phyloP scores from a whole-genome alignment of 1,140 invertebrate genomes.

The Tetragnatha versicolor region DNA sequence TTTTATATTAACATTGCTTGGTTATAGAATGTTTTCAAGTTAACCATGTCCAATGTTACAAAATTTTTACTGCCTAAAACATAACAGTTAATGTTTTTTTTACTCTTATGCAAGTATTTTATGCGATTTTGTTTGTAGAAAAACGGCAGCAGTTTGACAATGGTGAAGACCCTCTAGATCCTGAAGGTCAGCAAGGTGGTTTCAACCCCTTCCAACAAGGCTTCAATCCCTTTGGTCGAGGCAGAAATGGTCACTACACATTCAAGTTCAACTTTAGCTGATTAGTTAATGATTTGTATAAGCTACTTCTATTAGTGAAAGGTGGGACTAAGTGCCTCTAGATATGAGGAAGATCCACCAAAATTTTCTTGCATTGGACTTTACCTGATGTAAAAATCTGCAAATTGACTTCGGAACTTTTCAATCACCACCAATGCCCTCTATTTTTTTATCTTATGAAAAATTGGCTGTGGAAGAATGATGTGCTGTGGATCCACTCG shows the following conservation, averaged over 20 bases:
- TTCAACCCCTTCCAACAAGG: conserved; percentile 78
- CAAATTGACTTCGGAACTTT: too few relatives aligned
- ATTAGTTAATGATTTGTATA: conserved; percentile 36
- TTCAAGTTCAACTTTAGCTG: conserved; percentile 58
- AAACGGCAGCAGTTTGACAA: conserved; percentile 92
- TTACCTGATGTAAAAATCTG: too few relatives aligned
- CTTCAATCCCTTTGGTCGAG: conserved; percentile 57
- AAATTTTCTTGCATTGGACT: too few relatives aligned
- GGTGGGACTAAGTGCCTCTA: conserved; percentile 47
- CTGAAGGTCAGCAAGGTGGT: conserved; percentile 77
- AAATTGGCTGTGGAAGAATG: too few relatives aligned
- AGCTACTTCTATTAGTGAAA: not conserved
- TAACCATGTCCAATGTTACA: too few relatives aligned
- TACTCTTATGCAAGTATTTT: conserved; percentile 1
- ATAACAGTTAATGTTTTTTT: too few relatives aligned
- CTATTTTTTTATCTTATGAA: too few relatives aligned
- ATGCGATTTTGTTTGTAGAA: conserved; percentile 73
- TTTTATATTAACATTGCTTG: not conserved
- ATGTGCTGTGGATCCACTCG: too few relatives aligned
- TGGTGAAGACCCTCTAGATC: conserved; percentile 97
- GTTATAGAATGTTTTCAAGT: not conserved
- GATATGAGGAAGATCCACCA: too few relatives aligned
- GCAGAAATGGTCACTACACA: conserved; percentile 51
- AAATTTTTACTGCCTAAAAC: too few relatives aligned
- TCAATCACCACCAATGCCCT: too few relatives aligned